Evolutionary conservation across 2,888 invertebrate species (phyloP).

Genomic region (Hypercompe scribonia): DNA sequence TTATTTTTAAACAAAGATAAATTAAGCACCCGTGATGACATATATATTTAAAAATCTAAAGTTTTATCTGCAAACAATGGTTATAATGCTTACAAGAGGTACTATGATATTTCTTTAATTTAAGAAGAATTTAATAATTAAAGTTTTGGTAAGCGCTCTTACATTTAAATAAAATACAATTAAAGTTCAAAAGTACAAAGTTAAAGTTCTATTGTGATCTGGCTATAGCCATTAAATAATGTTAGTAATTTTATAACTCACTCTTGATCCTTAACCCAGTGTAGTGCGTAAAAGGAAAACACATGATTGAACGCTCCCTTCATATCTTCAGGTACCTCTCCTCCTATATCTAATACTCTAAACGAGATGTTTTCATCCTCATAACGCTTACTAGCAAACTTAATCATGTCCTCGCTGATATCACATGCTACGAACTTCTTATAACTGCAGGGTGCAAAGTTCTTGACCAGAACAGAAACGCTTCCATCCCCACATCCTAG

Average conservation of each 20-base stretch:
- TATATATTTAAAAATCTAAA: not conserved
- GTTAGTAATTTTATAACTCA: constrained; percentile 23
- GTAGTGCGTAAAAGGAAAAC: constrained; percentile 48
- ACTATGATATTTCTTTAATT: too few species aligned
- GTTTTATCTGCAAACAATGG: too few species aligned
- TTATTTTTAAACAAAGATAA: not conserved
- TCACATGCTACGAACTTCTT: constrained; percentile 88
- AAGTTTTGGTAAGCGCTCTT: too few species aligned
- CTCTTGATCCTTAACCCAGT: constrained; percentile 49
- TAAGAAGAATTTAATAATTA: too few species aligned
- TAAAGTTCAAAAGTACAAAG: too few species aligned
- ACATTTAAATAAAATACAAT: too few species aligned
- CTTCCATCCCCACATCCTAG: constrained; percentile 91
- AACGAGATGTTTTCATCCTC: constrained; percentile 60
- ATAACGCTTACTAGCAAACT: constrained; percentile 86
- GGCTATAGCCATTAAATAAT: not conserved
- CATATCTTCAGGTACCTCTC: constrained; percentile 44
- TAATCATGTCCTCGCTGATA: constrained; percentile 89
- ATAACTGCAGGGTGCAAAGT: constrained; percentile 85
- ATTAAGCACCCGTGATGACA: not conserved
- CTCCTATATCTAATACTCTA: constrained; percentile 41
- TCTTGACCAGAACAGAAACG: constrained; percentile 86
- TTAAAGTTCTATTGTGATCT: not conserved
- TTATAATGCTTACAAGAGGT: too few species aligned
- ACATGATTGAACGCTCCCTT: constrained; percentile 43